Evolutionary conservation across 2,797 vertebrate species (phyloP), one percentile per base, ranked within the genome.

Genomic region (Sebastiscus tertius): DNA sequence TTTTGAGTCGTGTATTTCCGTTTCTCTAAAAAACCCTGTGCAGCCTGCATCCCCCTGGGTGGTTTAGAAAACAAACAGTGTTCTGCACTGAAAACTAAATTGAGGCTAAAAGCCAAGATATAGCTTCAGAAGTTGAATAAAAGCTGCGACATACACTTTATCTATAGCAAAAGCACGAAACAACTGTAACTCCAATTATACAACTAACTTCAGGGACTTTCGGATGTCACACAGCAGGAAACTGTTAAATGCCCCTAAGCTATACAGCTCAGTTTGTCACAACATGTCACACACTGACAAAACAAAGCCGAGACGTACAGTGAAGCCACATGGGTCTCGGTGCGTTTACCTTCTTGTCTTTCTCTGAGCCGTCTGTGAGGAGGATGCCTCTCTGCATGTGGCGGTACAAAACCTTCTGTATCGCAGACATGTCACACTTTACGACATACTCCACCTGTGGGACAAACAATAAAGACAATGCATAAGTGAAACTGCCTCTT

Each of bases 381-480:
- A 99, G 97, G 87, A 99, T 99, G 26, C 98, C 98, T 89, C 97
- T 99, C 93, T 99, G 98, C 98, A 99, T 99, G 87, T 99, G 98
- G 55, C 98, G 97, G 80, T 99, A 99, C 34, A 99, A 93, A 80
- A 99, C 97, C 95, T 98, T 99, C 92, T 99, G 98, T 73, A 99
- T 97, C 20, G 98, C 98, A 22, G 98, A 99, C 98, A 99, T 99
- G 93, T 99, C 98, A 80, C 98, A 99, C 83, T 99, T 99, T 82
- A 99, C 95, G 82, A 99, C 98, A 8, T 99, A 99, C 87, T 99
- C 98, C 93, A 99, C 98, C 98, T 99, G 90, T 20, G 46, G 16
- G 42, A 69, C 80, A 2, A n/a, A 84, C 31, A 65, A 39, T 1
- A 29, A 36, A 54, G 26, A 70, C 12, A 70, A 36, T 1, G 2